Base-by-base conservation (phyloP, 2,888 invertebrate species). In the Phorcus lineatus region DNA sequence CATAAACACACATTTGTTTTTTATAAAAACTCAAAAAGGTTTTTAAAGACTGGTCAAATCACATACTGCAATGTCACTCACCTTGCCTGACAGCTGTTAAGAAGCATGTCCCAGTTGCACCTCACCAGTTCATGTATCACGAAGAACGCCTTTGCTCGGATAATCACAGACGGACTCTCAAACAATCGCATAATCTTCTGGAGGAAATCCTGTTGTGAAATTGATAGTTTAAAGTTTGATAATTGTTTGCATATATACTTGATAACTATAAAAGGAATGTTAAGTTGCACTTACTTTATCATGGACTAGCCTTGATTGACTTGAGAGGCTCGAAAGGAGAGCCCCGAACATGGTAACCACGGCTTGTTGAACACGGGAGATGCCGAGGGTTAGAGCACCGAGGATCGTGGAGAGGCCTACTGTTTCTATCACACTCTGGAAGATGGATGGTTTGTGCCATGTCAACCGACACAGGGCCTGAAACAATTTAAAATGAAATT, bases 401-500 rank as follows among this genome's bases (percentile, higher is more conserved):
- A 92, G 83, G 13, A 93, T 84, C 9, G 90, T 88, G 4, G 90
- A 88, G 54, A 92, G 82, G 9, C 93, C 93, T 2, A 91, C 92
- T 40, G 93, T 92, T 81, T 93, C 93, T 36, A 93, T 88, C 6
- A 93, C 90, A 80, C 88, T 91, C 83, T 92, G 92, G 83, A 93
- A 92, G 70, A 93, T 89, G 40, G 84, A 81, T 9, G 90, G 86
- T 36, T 88, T 90, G 80, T 92, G 91, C 77, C 88, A 88, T 0
- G 92, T 91, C 40, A 93, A 87, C 24, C 92, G 85, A 80, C 91
- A 91, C 80, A 93, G 83, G 3, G 93, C 93, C 92, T 93, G 87
- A 19, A 87, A 86, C 54, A 62, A 52, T 40, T 13, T 28, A 47
- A 47, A 9, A 47, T 47, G 7, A 9, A 11, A 47, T 47, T 9